Evolutionary conservation across 92 coral and sea anemone genomes (phyloP).

Genomic region (Anthopleura xanthogrammica): DNA sequence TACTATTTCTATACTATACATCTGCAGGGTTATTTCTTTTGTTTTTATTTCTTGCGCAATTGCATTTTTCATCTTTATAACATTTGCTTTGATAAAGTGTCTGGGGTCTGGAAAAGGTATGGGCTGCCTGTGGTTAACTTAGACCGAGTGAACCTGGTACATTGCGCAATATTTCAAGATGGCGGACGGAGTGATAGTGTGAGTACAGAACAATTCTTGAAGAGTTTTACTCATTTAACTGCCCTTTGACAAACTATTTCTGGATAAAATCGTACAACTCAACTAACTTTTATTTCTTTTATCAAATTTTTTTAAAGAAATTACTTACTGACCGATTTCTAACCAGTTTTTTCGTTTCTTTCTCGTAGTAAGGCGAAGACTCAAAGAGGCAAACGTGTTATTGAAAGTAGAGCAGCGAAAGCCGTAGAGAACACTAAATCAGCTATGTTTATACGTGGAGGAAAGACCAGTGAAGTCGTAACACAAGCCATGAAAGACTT

Average conservation of each 20-base stretch:
- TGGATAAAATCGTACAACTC: neutral
- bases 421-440: slow-evolving; percentile 80
- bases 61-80: too few species aligned
- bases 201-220: slow-evolving; percentile 1
- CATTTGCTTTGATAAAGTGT: neutral
- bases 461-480: slow-evolving; percentile 87
- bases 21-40: too few species aligned
- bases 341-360: neutral
- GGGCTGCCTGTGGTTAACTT: neutral
- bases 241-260: neutral
- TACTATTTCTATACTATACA: too few species aligned
- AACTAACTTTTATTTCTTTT: neutral
- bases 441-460: slow-evolving; percentile 92
- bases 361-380: slow-evolving; percentile 80
- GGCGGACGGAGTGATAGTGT: slow-evolving; percentile 60
- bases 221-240: neutral
- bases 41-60: too few species aligned
- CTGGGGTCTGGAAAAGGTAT: neutral
- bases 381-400: slow-evolving; percentile 81
- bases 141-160: slow-evolving; percentile 26
- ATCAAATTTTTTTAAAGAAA: neutral
- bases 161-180: slow-evolving; percentile 30
- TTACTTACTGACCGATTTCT: neutral
- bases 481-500: slow-evolving; percentile 91
- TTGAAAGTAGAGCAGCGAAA: slow-evolving; percentile 68